Base-by-base conservation (phyloP, 2,113 vertebrate species). In the Ptychochromis oligacanthus region DNA sequence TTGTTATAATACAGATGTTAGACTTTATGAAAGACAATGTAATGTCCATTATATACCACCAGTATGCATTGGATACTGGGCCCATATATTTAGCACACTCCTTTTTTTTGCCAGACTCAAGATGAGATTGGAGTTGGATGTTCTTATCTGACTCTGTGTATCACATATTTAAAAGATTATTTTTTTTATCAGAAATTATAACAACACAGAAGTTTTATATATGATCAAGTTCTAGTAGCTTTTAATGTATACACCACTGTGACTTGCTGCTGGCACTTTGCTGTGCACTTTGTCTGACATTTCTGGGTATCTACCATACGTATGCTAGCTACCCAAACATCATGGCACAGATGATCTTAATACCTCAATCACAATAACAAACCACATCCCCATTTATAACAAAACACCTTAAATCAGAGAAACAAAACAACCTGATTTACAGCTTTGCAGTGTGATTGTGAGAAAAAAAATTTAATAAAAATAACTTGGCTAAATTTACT, bases 241-340 rank as follows among this genome's bases (percentile, higher is more conserved):
- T 4, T 18, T n/a, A 54, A n/a, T 54, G 1, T 54, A 20, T 9
- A 4, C 3, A 54, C 49, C 49, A 52, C 13, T 52, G 15, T 18
- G 3, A 7, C 17, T 8, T 54, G 8, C 3, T 46, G 14, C 13
- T 46, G n/a, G n/a, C 0, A 0, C 2, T 52, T 64, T 64, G n/a
- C n/a, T n/a, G n/a, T 64, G 0, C 34, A 65, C 15, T 43, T 43
- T 40, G n/a, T 38, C 34, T 40, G 61, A 64, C 62, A 65, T 17
- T 40, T 64, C 0, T 64, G 4, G 61, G n/a, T 14, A 40, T 40
- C 12, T 40, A 0, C 61, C 9, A 4, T 62, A 0, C 36, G 2
- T 18, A 62, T 62, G 31, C 20, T 38, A 13, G 1, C n/a, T 64
- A n/a, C 10, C 60, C 20, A 22, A 62, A 7, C 12, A 36, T 36